phyloP scores from a whole-genome alignment of 2,888 invertebrate genomes.

The Drosophila villosipedis region DNA sequence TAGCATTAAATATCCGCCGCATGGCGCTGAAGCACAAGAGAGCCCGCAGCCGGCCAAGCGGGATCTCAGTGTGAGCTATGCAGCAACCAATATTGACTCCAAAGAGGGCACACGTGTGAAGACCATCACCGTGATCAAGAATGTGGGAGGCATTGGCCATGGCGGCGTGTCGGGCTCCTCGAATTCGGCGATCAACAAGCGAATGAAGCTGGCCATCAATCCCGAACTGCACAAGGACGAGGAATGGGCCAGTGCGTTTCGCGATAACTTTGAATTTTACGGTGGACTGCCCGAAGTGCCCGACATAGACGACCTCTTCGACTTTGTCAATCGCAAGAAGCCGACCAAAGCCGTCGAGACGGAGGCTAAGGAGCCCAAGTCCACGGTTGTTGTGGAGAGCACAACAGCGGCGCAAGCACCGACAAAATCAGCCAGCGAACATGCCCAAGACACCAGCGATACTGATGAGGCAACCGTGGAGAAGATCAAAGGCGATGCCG shows the following conservation, averaged over 20 bases:
- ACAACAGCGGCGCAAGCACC: conserved; percentile 42
- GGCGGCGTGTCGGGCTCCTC: conserved; percentile 45
- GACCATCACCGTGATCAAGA: conserved; percentile 85
- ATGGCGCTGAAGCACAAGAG: conserved; percentile 29
- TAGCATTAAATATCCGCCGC: conserved; percentile 73
- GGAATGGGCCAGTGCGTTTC: conserved; percentile 83
- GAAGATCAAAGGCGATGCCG: conserved; percentile 84
- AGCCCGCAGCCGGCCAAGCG: conserved; percentile 76
- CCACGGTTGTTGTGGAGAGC: conserved; percentile 19
- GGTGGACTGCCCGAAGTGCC: conserved; percentile 84
- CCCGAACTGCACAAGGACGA: conserved; percentile 81
- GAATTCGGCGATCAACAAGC: conserved; percentile 42
- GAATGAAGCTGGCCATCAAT: conserved; percentile 78
- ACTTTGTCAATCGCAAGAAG: conserved; percentile 81
- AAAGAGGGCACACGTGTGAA: conserved; percentile 84
- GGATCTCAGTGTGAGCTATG: conserved; percentile 84
- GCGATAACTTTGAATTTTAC: conserved; percentile 83
- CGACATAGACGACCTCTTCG: conserved; percentile 83
- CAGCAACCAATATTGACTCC: conserved; percentile 84
- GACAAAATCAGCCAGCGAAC: conserved; percentile 44
- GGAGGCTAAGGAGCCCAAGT: conserved; percentile 36
- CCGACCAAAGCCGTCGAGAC: conserved; percentile 29
- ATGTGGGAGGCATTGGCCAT: conserved; percentile 75
- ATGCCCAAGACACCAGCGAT: conserved; percentile 47
- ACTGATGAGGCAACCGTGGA: conserved; percentile 70